Base-by-base conservation (phyloP, 2,113 vertebrate species). In the Tragulus kanchil region DNA sequence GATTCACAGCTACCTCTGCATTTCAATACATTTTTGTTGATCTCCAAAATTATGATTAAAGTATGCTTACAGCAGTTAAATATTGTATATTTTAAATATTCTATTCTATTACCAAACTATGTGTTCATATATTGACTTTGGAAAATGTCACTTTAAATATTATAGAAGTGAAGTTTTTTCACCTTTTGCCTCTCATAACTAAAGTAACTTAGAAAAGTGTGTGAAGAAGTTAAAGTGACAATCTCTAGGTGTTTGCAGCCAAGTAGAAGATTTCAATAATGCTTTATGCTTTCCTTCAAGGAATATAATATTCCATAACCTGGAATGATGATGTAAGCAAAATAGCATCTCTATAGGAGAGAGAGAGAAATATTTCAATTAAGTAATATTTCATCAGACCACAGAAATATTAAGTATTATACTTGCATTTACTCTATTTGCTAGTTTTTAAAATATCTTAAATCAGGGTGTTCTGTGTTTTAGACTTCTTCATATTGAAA, bases 1-100 rank as follows among this genome's bases (percentile, higher is more conserved):
- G 1, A 54, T 36, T 36, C 54, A 6, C 9, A 71, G 56, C 15
- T 1, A 0, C 3, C 13, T 8, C 1, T 42, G 28, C 4, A 13
- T 45, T 79, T 82, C 58, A 86, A 25, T 94, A 26, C 36, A 28
- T 61, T 73, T 52, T 59, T 61, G 25, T 31, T 75, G 48, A 28
- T 67, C 36, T 83, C 50, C 54, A 77, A 91, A 84, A 75, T 96
- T 52, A 52, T 59, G 6, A 50, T 79, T 73, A 78, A 2, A 48
- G 19, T 45, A 28, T 28, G 8, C 23, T 75, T 93, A 52, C 5
- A 85, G 45, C 17, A 65, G 54, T 71, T 62, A 89, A n/a, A 65
- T 83, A 19, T 0, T 52, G 10, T 36, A 9, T 25, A 65, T 58
- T 85, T 62, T 54, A 90, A 87, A 85, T 90, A 88, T 64, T 54